These are phyloP conservation scores for Empidonax traillii DNA, from an alignment of 2,113 vertebrate species.

Conservation along the genomic window DNA sequence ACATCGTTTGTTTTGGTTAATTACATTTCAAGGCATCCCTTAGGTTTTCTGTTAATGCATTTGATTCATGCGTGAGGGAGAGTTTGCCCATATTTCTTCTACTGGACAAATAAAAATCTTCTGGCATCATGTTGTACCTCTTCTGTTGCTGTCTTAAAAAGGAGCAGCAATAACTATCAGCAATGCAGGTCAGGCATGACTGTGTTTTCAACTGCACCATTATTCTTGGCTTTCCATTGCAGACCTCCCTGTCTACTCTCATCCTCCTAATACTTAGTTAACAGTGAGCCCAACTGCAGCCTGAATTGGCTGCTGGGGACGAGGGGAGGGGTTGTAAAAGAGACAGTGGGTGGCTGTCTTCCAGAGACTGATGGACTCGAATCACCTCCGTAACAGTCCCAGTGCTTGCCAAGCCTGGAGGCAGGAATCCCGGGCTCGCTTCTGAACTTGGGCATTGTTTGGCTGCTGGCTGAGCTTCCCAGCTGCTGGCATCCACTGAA, in stretches of 20 bases:
- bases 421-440: slow-evolving; percentile 31
- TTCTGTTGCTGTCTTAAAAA: neutral
- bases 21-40: slow-evolving; percentile 10
- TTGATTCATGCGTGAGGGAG: neutral
- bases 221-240: slow-evolving; percentile 25
- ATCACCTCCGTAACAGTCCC: slow-evolving; percentile 23
- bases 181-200: neutral
- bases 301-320: neutral
- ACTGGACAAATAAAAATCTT: neutral
- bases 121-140: neutral
- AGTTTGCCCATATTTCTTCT: neutral
- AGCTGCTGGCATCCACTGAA: slow-evolving; percentile 42
- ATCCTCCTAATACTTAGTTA: neutral
- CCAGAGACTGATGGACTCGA: slow-evolving; percentile 19
- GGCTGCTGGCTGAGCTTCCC: slow-evolving; percentile 42
- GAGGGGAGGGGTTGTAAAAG: neutral
- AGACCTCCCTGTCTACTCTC: neutral
- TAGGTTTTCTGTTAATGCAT: slow-evolving; percentile 13
- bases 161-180: neutral
- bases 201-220: neutral
- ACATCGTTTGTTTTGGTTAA: slow-evolving; percentile 30
- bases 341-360: slow-evolving; percentile 36
- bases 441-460: slow-evolving; percentile 45
- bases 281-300: neutral
- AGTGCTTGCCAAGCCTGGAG: slow-evolving; percentile 23